A percentile compares a stretch with the other conserved stretches of the same genome.
phyloP scores from a whole-genome alignment of 2,797 vertebrate species.

The Eutrigla gurnardus region DNA sequence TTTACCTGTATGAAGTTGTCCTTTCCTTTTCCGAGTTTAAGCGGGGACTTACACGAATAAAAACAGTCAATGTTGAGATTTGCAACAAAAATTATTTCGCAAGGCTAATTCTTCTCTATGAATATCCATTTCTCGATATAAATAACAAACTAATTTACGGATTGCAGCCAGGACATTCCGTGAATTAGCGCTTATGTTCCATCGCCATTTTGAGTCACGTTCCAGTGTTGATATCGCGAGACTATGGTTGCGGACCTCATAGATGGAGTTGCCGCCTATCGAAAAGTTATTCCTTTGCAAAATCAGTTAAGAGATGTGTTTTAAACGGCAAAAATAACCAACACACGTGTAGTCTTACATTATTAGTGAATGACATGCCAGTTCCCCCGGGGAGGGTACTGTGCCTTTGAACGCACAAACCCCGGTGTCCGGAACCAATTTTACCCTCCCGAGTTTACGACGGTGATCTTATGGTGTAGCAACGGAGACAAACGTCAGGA shows the following conservation, averaged over 20 bases:
- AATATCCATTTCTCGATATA: conserved; percentile 58
- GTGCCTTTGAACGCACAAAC: not conserved
- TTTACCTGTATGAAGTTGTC: conserved; percentile 80
- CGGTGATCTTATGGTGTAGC: conserved; percentile 44
- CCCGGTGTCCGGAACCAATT: conserved; percentile 60
- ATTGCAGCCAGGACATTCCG: conserved; percentile 69
- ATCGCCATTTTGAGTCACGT: conserved; percentile 86
- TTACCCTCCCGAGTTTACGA: not conserved
- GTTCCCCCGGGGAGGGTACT: rapidly evolving
- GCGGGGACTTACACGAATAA: conserved; percentile 37
- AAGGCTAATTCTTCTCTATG: conserved; percentile 33
- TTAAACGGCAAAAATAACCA: not conserved
- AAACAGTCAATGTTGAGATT: conserved; percentile 44
- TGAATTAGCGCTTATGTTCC: conserved; percentile 76
- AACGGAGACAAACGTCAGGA: conserved; percentile 26
- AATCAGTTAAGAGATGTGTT: not conserved
- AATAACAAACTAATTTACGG: conserved; percentile 60
- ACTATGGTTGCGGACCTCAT: not conserved
- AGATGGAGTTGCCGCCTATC: not conserved
- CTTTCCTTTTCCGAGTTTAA: conserved; percentile 43
- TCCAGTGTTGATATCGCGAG: conserved; percentile 67
- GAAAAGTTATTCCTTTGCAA: not conserved
- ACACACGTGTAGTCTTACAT: rapidly evolving
- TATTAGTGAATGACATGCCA: not conserved
- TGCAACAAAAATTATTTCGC: conserved; percentile 28